A percentile compares a stretch with the other conserved stretches of the same genome.
Evolutionary conservation across 2,888 invertebrate species (phyloP).

Genomic region (Emmelina monodactyla): DNA sequence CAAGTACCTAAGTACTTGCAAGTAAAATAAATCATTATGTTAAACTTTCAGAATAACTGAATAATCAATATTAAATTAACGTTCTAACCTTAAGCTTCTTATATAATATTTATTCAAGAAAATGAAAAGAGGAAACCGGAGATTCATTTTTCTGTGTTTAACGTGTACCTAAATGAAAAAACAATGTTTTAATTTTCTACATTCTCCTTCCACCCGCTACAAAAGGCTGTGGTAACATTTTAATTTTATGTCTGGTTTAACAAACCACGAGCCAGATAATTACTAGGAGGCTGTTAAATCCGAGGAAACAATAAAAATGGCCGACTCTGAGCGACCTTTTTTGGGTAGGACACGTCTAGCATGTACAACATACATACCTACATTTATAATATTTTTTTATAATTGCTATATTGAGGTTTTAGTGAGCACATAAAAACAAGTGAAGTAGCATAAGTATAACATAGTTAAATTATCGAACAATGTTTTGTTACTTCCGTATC

Average conservation of each 20-base stretch:
- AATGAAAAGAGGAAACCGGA: neutral
- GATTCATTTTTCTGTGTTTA: no score
- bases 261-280: conserved; percentile 1
- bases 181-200: no score
- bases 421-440: no score
- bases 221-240: neutral
- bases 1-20: neutral
- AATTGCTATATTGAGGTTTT: no score
- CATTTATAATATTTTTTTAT: no score
- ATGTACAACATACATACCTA: no score
- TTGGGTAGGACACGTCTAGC: no score
- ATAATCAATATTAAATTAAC: neutral
- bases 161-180: no score
- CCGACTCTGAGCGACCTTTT: neutral
- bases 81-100: neutral
- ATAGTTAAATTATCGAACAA: no score
- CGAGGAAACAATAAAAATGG: neutral
- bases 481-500: no score
- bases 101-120: neutral
- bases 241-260: neutral
- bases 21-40: neutral
- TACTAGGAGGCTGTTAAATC: neutral
- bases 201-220: neutral
- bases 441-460: no score
- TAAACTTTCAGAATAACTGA: neutral